These are phyloP conservation scores for Macrotis lagotis DNA, from an alignment of 2,113 vertebrate species.

Conservation along the genomic window DNA sequence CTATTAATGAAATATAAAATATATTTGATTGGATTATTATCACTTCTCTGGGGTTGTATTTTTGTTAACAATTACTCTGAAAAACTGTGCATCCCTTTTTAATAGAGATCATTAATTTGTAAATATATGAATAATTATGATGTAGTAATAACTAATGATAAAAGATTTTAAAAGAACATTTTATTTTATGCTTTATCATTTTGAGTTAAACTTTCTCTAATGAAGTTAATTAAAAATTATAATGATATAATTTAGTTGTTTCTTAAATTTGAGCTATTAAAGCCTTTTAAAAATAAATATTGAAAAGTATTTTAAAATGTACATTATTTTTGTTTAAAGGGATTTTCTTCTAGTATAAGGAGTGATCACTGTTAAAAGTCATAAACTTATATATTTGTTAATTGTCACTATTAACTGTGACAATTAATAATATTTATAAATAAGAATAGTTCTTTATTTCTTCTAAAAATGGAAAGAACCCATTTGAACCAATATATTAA, in stretches of 20 bases:
- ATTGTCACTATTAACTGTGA: neutral
- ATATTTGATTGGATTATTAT: neutral
- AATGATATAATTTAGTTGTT: slow-evolving; percentile 18
- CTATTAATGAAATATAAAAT: neutral
- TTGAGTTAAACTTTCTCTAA: slow-evolving; percentile 46
- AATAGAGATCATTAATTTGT: slow-evolving; percentile 34
- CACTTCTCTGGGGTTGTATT: neutral
- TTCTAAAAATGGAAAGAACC: neutral
- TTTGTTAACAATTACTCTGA: neutral
- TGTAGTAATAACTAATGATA: neutral
- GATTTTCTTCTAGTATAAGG: slow-evolving; percentile 31
- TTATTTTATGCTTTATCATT: neutral
- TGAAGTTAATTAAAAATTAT: slow-evolving; percentile 22
- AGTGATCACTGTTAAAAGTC: slow-evolving; percentile 46
- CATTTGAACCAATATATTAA: neutral
- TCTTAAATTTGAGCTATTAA: slow-evolving; percentile 29
- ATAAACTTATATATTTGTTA: neutral
- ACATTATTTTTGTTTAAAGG: slow-evolving; percentile 29
- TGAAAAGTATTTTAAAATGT: slow-evolving; percentile 32
- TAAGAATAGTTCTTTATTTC: neutral
- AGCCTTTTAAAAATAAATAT: slow-evolving; percentile 3
- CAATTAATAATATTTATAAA: neutral
- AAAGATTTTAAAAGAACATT: neutral
- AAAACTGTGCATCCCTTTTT: neutral
- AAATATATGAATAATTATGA: neutral